Conservation (phyloP, 2,888 invertebrate genomes). For the Pyrgus malvae region DNA sequence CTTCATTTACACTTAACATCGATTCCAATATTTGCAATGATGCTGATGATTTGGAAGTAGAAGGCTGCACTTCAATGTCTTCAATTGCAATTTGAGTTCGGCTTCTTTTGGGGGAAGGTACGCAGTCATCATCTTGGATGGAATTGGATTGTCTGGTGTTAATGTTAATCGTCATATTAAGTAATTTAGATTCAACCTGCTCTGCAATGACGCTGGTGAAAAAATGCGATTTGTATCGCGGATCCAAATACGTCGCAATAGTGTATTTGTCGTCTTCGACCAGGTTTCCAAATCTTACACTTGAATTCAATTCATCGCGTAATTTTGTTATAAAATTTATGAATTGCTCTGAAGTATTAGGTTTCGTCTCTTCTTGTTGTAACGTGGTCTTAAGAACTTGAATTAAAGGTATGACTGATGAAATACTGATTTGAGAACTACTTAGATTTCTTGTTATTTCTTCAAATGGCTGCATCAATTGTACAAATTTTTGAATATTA, state of each 20-base stretch:
- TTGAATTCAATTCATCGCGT: neutral
- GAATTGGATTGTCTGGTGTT: neutral
- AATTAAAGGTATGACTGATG: neutral
- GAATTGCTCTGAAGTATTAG: neutral
- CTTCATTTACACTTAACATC: neutral
- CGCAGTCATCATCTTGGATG: neutral
- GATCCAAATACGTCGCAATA: conserved; percentile 29
- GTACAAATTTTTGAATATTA: conserved; percentile 25
- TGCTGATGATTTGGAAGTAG: neutral
- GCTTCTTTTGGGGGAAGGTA: neutral
- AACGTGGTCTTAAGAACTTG: neutral
- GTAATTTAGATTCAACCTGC: neutral
- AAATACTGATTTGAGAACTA: conserved; percentile 1
- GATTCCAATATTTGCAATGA: neutral
- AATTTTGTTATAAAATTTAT: conserved; percentile 4
- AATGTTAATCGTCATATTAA: neutral
- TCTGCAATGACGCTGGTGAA: neutral
- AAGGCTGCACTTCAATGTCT: conserved; percentile 11
- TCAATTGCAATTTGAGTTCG: conserved; percentile 36
- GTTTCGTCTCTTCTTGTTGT: neutral
- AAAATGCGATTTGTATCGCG: neutral
- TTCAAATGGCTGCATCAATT: conserved; percentile 29
- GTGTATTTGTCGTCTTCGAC: conserved; percentile 23
- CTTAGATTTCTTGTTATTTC: conserved; percentile 29
- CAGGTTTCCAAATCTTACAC: conserved; percentile 12